Evolutionary conservation across 2,888 invertebrate genomes (phyloP), one percentile per base, ranked within the genome.

Genomic region (Cryptophagus acutangulus): DNA sequence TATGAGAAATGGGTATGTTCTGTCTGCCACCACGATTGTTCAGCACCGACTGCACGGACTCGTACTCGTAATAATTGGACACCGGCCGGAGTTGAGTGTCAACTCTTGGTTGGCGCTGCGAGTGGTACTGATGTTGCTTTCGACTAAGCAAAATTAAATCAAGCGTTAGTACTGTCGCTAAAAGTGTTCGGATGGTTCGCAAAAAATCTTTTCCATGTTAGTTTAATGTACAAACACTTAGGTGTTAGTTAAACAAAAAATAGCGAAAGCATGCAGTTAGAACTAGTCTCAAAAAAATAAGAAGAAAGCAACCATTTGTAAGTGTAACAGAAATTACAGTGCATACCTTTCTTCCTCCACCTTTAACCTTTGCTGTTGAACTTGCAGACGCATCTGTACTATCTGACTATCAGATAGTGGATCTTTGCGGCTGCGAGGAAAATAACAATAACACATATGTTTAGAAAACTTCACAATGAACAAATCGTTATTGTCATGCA

Each of bases 21-120:
- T 45, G 48, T 12, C 48, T 54, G 42, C 41, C 52, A 14, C 43
- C 49, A 37, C 58, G 48, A 40, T 48, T 53, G 59, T 66, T 66
- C 61, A 71, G 68, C 62, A 78, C 67, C 71, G 82, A 75, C 53
- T 84, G 84, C 18, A 85, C 81, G 51, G 79, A 84, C 66, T 88
- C 88, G 67, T 88, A 88, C 67, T 89, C 88, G 68, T 87, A 88
- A 69, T 83, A 87, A 70, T 86, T 88, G 44, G 87, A 87, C 46
- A 83, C 80, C 3, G 88, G 87, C 12, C 88, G 74, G 35, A 74
- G 69, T 55, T 67, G 76, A 37, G 64, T 73, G 34, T 69, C 64
- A 1, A 73, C 69, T 24, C 74, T 67, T 36, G 75, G 69, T 46
- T 78, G 74, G 2, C 64, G 54, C 60, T 78, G 77, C 3, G 79